phyloP scores from a whole-genome alignment of 2,797 vertebrate species.

The Sebastes umbrosus region DNA sequence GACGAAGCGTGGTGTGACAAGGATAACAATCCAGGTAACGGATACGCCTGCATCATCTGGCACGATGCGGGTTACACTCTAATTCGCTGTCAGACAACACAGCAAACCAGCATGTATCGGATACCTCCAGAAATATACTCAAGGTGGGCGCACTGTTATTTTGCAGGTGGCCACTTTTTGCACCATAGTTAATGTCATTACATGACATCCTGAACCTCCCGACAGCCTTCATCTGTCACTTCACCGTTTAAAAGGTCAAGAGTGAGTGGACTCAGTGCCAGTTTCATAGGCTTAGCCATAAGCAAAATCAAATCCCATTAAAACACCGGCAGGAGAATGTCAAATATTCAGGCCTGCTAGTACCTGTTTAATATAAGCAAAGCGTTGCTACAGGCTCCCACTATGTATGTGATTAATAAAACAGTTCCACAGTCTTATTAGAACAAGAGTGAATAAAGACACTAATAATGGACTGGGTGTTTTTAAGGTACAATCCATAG shows the following conservation, averaged over 20 bases:
- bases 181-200: background rate
- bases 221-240: background rate
- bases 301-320: constrained; percentile 32
- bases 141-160: background rate
- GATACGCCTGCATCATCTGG: constrained; percentile 53
- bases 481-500: background rate
- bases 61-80: constrained; percentile 19
- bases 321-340: constrained; percentile 5
- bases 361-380: constrained; percentile 36
- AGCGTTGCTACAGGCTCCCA: constrained; percentile 15
- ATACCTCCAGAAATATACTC: constrained; percentile 12
- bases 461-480: background rate
- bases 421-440: background rate
- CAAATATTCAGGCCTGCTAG: constrained; percentile 44
- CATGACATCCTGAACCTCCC: background rate
- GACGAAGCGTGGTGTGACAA: constrained; percentile 11
- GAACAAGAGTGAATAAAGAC: background rate
- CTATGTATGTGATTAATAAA: constrained; percentile 29
- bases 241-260: background rate
- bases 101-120: constrained; percentile 17
- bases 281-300: background rate
- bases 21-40: constrained; percentile 36
- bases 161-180: background rate
- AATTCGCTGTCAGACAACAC: constrained; percentile 41
- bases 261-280: background rate